Evolutionary conservation across 2,888 invertebrate species (phyloP).

Genomic region (Drosophila quinaria): DNA sequence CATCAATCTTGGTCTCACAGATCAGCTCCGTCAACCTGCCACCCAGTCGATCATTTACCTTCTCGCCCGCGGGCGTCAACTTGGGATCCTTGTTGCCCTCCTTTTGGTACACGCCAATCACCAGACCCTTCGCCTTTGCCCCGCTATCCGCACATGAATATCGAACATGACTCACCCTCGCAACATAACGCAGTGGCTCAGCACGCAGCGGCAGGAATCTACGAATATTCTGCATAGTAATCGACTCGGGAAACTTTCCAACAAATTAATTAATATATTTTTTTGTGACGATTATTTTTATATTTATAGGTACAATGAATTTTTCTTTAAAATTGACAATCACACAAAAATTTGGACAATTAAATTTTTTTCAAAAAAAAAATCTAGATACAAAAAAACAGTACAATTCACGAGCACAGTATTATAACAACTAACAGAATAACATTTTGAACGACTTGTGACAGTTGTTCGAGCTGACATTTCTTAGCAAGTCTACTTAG

Average conservation of each 20-base stretch:
- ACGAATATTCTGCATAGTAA: constrained; percentile 48
- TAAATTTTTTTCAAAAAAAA: constrained; percentile 19
- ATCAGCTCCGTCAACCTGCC: constrained; percentile 86
- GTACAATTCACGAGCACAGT: constrained; percentile 19
- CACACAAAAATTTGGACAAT: constrained; percentile 35
- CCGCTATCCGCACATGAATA: constrained; percentile 22
- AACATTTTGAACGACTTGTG: neutral
- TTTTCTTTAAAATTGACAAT: neutral
- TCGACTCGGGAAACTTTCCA: neutral
- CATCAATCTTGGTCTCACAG: constrained; percentile 83
- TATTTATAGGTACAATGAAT: neutral
- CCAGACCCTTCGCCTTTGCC: constrained; percentile 85
- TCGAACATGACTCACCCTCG: constrained; percentile 8
- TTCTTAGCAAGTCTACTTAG: neutral
- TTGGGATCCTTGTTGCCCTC: constrained; percentile 84
- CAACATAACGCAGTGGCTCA: neutral
- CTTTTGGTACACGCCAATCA: constrained; percentile 86
- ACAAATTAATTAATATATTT: neutral
- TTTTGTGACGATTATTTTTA: neutral
- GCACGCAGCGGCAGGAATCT: constrained; percentile 28
- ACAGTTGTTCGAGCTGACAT: neutral
- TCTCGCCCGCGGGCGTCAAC: constrained; percentile 86
- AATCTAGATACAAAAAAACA: constrained; percentile 2
- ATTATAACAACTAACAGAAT: neutral
- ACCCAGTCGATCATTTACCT: constrained; percentile 85